Evolutionary conservation across 1,140 invertebrate genomes (phyloP), one percentile per base, ranked within the genome.

Genomic region (Lepidurus packardi): DNA sequence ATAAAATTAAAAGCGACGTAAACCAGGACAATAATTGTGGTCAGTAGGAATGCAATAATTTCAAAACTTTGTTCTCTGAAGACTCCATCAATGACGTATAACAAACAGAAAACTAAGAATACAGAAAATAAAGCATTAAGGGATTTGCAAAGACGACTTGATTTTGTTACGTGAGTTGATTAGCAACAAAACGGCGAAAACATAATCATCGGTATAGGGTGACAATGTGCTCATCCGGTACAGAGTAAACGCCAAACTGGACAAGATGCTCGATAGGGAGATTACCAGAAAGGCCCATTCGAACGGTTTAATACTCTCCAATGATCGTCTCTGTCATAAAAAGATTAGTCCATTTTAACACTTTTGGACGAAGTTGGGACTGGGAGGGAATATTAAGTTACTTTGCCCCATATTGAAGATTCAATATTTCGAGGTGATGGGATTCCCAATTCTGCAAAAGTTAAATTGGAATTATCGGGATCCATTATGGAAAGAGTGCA

Each of bases 31-130:
- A 77, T 77, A 25, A 77, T 44, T 9, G 75, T 77, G n/a, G 75
- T 77, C 34, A 77, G 10, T 24, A 77, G 43, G 16, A 77, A 43
- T 7, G 75, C 75, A 25, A 77, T n/a, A 16, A 77, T 77, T 47
- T 77, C 75, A 43, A 42, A 77, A 77, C 47, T 45, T 47, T 77
- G 75, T 47, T 77, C 75, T 43, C 75, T 43, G 43, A 77, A 77
- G 7, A 77, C 47, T 16, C 75, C 75, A 45, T 77, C 75, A 25
- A 77, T 24, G 13, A 77, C 24, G 41, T 77, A 77, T 13, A 77
- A 25, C 41, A 77, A 8, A 43, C 24, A 77, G 41, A 77, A 77
- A 77, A 77, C 75, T 77, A n/a, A 16, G 44, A 77, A 9, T 11
- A 77, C 4, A 45, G 24, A n/a, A 77, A 11, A 77, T 24, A 11